Evolutionary conservation across 2,797 vertebrate genomes (phyloP), one percentile per base, ranked within the genome.

Genomic region (Sebastes kiyomatsui): DNA sequence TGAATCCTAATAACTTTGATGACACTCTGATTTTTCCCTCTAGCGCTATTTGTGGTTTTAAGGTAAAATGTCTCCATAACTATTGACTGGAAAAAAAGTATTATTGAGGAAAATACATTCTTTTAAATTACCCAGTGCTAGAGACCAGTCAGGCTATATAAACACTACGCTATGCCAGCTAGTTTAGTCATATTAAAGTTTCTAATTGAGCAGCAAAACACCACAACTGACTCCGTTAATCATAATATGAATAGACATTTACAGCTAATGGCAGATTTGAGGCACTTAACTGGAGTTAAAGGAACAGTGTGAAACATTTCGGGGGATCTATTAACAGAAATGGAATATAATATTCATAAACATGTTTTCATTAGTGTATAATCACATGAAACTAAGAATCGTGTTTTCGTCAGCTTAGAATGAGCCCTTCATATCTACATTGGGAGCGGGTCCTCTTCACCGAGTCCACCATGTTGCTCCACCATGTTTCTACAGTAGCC

Each of bases 241-340:
- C 56, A 32, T 72, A 42, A 62, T 72, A 25, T 14, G 35, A 75
- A 55, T 16, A 64, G 49, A 66, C 25, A n/a, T 71, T 78, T 80
- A 54, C n/a, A 49, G 68, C 56, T 35, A 64, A 73, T 11, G 22
- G 59, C 54, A 58, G 58, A 66, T 72, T 65, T 62, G 25, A 59
- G 18, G 30, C 59, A 56, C 28, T 52, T 46, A 7, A 66, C 27
- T 59, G 46, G 23, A 27, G 32, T 35, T 46, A 56, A 33, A 7
- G 38, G 42, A 46, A 46, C 42, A 46, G 42, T 46, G 16, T 46
- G 42, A 7, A 46, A 46, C 16, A 46, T 46, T 46, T 46, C 16
- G 6, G 42, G 42, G 42, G 42, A 18, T 46, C 42, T 6, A 42
- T 42, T 42, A 14, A 6, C 38, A 42, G 38, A 42, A 42, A 42